phyloP scores from a whole-genome alignment of 1,140 invertebrate species.

The Aphis gossypii region DNA sequence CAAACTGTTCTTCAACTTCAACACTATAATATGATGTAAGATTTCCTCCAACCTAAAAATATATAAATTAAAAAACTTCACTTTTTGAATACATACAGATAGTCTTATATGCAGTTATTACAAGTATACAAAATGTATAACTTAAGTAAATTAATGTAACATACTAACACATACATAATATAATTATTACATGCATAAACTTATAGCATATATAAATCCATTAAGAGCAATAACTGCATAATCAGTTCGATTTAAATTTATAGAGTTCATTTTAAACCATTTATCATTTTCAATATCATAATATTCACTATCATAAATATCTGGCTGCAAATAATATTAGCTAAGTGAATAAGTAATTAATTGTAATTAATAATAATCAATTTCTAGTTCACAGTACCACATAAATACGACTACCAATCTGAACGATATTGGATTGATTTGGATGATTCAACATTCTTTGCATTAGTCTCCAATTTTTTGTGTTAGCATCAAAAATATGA shows the following conservation, averaged over 20 bases:
- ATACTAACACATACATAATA: too few species aligned
- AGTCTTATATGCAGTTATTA: too few species aligned
- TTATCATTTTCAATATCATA: not conserved
- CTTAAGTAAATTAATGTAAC: too few species aligned
- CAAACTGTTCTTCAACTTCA: not conserved
- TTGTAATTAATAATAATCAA: not conserved
- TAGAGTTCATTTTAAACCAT: not conserved
- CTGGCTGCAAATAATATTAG: not conserved
- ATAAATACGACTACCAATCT: not conserved
- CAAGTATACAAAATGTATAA: too few species aligned
- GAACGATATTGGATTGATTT: not conserved
- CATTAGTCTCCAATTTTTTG: not conserved
- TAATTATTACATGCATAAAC: not conserved
- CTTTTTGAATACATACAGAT: not conserved
- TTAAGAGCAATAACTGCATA: not conserved
- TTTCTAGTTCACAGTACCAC: not conserved
- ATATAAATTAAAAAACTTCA: not conserved
- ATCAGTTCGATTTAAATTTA: not conserved
- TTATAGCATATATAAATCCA: not conserved
- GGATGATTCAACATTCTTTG: not conserved
- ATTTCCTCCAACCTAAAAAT: not conserved
- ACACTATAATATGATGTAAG: too few species aligned
- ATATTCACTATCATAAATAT: not conserved
- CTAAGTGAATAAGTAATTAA: not conserved
- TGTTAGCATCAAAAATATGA: not conserved